These are phyloP conservation scores for Harpalus rubripes DNA, from an alignment of 2,888 invertebrate genomes.

Conservation along the genomic window DNA sequence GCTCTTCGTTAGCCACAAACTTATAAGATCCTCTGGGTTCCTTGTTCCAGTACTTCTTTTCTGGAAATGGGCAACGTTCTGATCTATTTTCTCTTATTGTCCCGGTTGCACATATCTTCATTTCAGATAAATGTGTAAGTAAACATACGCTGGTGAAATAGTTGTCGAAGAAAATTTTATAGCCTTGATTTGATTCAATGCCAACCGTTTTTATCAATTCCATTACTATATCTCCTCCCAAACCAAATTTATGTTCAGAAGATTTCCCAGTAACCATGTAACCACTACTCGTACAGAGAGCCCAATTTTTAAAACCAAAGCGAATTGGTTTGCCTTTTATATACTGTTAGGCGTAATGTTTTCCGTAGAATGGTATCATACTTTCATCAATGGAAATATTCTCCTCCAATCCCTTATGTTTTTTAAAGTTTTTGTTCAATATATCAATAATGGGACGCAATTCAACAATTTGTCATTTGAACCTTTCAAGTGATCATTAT, in stretches of 20 bases:
- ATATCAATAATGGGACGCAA: constrained; percentile 59
- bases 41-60: constrained; percentile 65
- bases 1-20: constrained; percentile 42
- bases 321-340: constrained; percentile 70
- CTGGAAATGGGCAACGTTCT: constrained; percentile 66
- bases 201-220: constrained; percentile 64
- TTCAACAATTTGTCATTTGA: constrained; percentile 59
- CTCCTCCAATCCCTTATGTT: constrained; percentile 66
- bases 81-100: constrained; percentile 67
- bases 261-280: constrained; percentile 69
- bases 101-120: constrained; percentile 59
- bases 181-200: constrained; percentile 63
- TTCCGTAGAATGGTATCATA: constrained; percentile 70
- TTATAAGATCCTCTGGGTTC: constrained; percentile 56
- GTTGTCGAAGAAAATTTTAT: constrained; percentile 68
- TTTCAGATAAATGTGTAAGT: constrained; percentile 52
- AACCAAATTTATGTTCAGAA: neutral
- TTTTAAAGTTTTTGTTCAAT: constrained; percentile 59
- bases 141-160: constrained; percentile 61
- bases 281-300: constrained; percentile 69
- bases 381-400: constrained; percentile 69
- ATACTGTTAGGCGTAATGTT: constrained; percentile 70
- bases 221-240: constrained; percentile 67
- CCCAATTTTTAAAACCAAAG: constrained; percentile 70
- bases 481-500: constrained; percentile 66